phyloP scores from a whole-genome alignment of 2,113 vertebrate species.

The Panthera uncia region DNA sequence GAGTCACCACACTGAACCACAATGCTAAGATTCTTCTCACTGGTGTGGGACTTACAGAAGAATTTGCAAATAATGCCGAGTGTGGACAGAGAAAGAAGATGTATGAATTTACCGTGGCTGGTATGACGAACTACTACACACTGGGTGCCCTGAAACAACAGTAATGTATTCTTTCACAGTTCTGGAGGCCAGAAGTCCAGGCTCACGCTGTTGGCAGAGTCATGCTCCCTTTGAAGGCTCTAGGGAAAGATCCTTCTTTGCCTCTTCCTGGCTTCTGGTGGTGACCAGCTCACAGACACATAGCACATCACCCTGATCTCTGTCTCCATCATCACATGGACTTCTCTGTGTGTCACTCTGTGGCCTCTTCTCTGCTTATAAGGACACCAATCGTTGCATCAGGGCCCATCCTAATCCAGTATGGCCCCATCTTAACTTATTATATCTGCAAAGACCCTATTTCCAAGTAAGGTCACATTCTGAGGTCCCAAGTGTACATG shows the following conservation, averaged over 20 bases:
- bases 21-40: not conserved
- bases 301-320: not conserved
- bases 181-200: not conserved
- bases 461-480: constrained; percentile 32
- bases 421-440: not conserved
- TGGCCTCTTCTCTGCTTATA: not conserved
- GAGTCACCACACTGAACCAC: not conserved
- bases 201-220: not conserved
- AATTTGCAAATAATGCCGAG: not conserved
- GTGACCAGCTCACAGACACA: not conserved
- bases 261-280: not conserved
- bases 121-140: not conserved
- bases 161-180: not conserved
- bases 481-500: not conserved
- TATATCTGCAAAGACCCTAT: not conserved
- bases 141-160: not conserved
- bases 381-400: not conserved
- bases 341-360: not conserved
- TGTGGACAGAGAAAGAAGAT: not conserved
- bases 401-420: not conserved
- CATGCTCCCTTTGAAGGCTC: not conserved
- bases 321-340: not conserved
- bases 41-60: not conserved
- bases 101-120: not conserved
- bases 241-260: not conserved